These are phyloP conservation scores for Meles meles DNA, from an alignment of 2,113 vertebrate species.

Conservation along the genomic window DNA sequence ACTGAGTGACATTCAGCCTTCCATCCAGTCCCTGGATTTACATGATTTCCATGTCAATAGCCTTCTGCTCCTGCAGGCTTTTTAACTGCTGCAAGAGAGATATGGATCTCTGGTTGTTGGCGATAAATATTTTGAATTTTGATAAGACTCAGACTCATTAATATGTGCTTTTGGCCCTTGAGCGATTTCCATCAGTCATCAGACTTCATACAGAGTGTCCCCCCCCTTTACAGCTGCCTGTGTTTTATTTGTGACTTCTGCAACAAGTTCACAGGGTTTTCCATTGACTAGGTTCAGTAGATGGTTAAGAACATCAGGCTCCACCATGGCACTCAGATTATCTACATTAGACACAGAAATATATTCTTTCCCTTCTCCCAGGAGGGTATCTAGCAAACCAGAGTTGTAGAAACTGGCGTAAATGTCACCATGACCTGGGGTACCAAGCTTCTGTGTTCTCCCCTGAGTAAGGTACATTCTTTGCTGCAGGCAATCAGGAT, in stretches of 20 bases:
- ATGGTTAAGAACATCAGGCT: slow-evolving; percentile 94
- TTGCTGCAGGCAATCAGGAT: slow-evolving; percentile 92
- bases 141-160: slow-evolving; percentile 96
- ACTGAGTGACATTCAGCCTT: slow-evolving; percentile 93
- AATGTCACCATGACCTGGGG: slow-evolving; percentile 94
- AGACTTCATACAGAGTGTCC: slow-evolving; percentile 89
- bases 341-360: slow-evolving; percentile 98
- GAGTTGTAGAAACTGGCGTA: slow-evolving; percentile 94
- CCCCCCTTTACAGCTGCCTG: slow-evolving; percentile 94
- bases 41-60: slow-evolving; percentile 95
- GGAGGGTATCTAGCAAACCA: slow-evolving; percentile 90
- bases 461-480: slow-evolving; percentile 84
- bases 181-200: slow-evolving; percentile 95
- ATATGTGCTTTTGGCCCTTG: slow-evolving; percentile 97
- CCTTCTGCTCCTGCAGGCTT: slow-evolving; percentile 92
- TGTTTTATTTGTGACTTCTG: slow-evolving; percentile 99
- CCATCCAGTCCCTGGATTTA: slow-evolving; percentile 95
- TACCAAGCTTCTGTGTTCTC: slow-evolving; percentile 94
- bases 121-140: slow-evolving; percentile 99
- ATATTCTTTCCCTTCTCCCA: slow-evolving; percentile 90
- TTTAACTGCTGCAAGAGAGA: slow-evolving; percentile 92
- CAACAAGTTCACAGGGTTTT: slow-evolving; percentile 93
- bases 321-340: slow-evolving; percentile 95
- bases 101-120: slow-evolving; percentile 91
- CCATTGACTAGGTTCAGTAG: slow-evolving; percentile 92